phyloP scores from a whole-genome alignment of 2,113 vertebrate species.

The Edolisoma coerulescens region DNA sequence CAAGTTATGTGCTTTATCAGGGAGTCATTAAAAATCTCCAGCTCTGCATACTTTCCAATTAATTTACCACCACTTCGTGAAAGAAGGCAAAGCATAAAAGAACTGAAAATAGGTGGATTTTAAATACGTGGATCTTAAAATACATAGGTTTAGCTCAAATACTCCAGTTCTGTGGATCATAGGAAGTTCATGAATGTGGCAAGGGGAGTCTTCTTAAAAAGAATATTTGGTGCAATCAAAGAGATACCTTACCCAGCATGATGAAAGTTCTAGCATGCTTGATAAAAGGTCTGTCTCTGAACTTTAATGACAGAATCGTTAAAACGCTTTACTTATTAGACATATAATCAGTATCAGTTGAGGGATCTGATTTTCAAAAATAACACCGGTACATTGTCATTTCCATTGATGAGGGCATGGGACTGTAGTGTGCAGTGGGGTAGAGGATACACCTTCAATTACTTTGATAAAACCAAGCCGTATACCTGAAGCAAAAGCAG shows the following conservation, averaged over 20 bases:
- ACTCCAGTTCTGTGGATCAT: background rate
- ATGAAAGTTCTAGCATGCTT: background rate
- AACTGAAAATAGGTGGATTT: background rate
- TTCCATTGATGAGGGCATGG: background rate
- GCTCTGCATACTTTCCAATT: background rate
- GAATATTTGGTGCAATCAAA: background rate
- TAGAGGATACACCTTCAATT: background rate
- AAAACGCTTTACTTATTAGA: background rate
- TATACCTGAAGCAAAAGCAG: background rate
- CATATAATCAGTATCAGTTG: accelerated
- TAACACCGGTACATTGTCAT: background rate
- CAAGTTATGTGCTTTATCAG: background rate
- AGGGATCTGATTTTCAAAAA: background rate
- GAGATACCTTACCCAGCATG: background rate
- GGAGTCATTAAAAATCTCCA: background rate
- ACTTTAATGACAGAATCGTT: background rate
- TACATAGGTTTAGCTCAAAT: background rate
- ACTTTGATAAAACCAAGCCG: background rate
- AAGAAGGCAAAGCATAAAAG: background rate
- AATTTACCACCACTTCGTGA: background rate
- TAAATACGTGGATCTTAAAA: background rate
- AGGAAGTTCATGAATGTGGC: background rate
- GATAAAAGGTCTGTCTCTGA: background rate
- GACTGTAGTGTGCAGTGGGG: no score
- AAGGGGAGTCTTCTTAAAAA: background rate